Evolutionary conservation across 2,797 vertebrate genomes (phyloP), one percentile per base, ranked within the genome.

Genomic region (Clarias pachynema): DNA sequence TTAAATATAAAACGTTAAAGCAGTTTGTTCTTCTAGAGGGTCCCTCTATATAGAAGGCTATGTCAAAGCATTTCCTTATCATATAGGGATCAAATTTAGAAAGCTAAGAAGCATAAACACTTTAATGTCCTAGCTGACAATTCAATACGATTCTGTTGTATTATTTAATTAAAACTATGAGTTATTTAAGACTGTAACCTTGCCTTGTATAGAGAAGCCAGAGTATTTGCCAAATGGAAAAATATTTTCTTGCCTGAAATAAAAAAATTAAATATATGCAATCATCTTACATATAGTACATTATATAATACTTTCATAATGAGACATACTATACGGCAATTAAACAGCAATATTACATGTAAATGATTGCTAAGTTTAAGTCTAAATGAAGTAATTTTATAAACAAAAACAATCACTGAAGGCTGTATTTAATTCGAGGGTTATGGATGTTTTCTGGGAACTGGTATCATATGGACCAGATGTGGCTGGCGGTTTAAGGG

Each of bases 401-500:
- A 63, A 65, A 49, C 37, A 80, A 80, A 65, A 24, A 49, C 12
- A 60, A 60, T 12, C 57, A 26, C 37, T 80, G 60, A 80, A 20
- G 7, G 59, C 24, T 79, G 78, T 44, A 65, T 65, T 26, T 78
- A 83, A 75, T 87, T 69, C 14, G 9, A 79, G 18, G 60, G 37
- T 56, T 18, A 79, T 29, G 20, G 15, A 49, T 84, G 77, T 66
- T 70, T 81, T 72, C 72, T 31, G 78, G 70, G 49, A n/a, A 59
- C 66, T 74, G 68, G 81, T 74, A 62, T 84, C 73, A 63, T 57
- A 59, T 66, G 56, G 69, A 79, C 56, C 87, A 88, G 87, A 89
- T 89, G 89, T 88, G 84, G 69, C 70, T 34, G 60, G 65, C 63
- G 53, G 60, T 84, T 82, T 53, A 81, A 81, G 84, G 81, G 57